These are phyloP conservation scores for Ovis canadensis DNA, from an alignment of 2,113 vertebrate species.

Conservation along the genomic window DNA sequence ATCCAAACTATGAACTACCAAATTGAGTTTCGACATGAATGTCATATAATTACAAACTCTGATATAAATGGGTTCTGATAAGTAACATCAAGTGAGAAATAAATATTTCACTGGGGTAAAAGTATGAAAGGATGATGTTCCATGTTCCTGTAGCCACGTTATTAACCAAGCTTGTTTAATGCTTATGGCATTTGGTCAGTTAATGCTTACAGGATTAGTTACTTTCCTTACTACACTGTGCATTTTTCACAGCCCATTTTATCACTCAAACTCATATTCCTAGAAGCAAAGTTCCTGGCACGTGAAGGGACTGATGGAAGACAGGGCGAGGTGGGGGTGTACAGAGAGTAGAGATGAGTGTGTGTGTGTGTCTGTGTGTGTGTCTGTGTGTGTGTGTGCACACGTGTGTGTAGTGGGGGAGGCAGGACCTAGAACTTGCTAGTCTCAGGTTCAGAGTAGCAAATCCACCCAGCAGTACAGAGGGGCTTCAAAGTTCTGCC, in stretches of 20 bases:
- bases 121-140: background rate
- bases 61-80: background rate
- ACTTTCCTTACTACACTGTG: background rate
- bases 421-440: background rate
- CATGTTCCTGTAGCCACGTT: background rate
- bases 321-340: too few species aligned
- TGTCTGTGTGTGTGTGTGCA: accelerated
- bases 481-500: background rate
- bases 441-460: background rate
- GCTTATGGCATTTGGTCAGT: background rate
- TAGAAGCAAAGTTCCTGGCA: background rate
- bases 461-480: background rate
- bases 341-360: background rate
- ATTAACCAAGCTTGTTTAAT: background rate
- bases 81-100: background rate
- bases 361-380: background rate
- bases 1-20: background rate
- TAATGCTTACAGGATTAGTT: background rate
- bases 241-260: background rate
- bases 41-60: background rate
- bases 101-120: background rate
- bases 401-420: accelerated
- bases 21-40: background rate
- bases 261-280: background rate
- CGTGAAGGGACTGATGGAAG: accelerated